phyloP scores from a whole-genome alignment of 1,140 invertebrate genomes.

The Bombus terrestris region DNA sequence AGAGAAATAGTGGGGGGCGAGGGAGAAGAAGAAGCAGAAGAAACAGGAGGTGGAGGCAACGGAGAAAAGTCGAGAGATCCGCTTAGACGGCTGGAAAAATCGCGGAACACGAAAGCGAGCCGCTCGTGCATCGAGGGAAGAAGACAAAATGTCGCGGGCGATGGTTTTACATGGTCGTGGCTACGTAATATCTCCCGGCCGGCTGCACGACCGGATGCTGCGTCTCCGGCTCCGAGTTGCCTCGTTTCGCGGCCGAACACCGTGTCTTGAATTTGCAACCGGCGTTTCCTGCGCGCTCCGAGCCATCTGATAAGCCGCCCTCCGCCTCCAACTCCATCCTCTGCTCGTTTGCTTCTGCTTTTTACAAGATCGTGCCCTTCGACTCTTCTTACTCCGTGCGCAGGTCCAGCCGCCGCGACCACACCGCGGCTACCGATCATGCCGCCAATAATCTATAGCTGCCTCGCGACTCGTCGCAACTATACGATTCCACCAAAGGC shows the following conservation, averaged over 20 bases:
- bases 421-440: not conserved
- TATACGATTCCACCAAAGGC: not conserved
- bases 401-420: not conserved
- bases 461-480: not conserved
- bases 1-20: not conserved
- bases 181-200: conserved; percentile 46
- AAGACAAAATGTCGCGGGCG: conserved; percentile 53
- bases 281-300: not conserved
- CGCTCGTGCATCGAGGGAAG: conserved; percentile 46
- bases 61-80: conserved; percentile 26
- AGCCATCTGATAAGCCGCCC: conserved; percentile 33
- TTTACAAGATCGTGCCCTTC: not conserved
- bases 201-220: conserved; percentile 37
- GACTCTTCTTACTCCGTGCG: not conserved
- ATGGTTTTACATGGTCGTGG: conserved; percentile 38
- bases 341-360: conserved; percentile 9
- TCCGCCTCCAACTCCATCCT: not conserved
- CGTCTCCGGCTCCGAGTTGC: conserved; percentile 5
- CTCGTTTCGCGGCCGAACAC: conserved; percentile 10
- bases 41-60: not conserved
- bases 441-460: not conserved
- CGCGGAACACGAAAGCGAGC: conserved; percentile 51
- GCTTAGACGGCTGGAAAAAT: conserved; percentile 47
- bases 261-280: conserved; percentile 51
- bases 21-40: not conserved